Evolutionary conservation across 2,888 invertebrate genomes (phyloP).

Genomic region (Trileptium ribeirensis): DNA sequence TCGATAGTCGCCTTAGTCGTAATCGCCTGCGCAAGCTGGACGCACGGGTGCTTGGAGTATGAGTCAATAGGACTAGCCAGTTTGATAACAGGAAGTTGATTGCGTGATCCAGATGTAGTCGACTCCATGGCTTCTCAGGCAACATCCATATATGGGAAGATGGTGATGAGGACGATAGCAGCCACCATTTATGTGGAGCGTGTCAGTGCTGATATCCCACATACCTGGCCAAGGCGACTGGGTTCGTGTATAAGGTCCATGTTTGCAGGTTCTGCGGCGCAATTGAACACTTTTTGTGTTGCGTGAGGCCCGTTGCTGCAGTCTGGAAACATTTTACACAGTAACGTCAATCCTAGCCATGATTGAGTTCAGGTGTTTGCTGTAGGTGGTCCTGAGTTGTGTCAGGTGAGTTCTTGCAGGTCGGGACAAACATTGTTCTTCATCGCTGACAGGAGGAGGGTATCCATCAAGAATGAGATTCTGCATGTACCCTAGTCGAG

Average conservation of each 20-base stretch:
- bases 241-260: background rate
- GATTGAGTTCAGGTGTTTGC: background rate
- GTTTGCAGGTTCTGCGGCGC: background rate
- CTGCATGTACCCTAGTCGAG: background rate
- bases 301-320: background rate
- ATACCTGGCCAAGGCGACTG: too few species aligned
- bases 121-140: constrained; percentile 40
- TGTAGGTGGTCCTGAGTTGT: too few species aligned
- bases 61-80: background rate
- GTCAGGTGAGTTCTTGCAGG: background rate
- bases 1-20: constrained; percentile 29
- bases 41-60: constrained; percentile 14
- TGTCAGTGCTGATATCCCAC: too few species aligned
- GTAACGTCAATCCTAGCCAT: background rate
- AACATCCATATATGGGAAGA: constrained; percentile 41
- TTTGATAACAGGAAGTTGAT: constrained; percentile 31
- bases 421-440: background rate
- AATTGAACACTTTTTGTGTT: background rate
- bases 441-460: background rate
- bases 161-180: too few species aligned
- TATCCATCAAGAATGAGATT: background rate
- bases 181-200: too few species aligned
- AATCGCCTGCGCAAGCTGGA: background rate
- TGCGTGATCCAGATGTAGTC: constrained; percentile 42
- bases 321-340: background rate